A percentile compares a stretch with the other conserved stretches of the same genome.
phyloP scores from a whole-genome alignment of 2,113 vertebrate species.

The Istiophorus platypterus region DNA sequence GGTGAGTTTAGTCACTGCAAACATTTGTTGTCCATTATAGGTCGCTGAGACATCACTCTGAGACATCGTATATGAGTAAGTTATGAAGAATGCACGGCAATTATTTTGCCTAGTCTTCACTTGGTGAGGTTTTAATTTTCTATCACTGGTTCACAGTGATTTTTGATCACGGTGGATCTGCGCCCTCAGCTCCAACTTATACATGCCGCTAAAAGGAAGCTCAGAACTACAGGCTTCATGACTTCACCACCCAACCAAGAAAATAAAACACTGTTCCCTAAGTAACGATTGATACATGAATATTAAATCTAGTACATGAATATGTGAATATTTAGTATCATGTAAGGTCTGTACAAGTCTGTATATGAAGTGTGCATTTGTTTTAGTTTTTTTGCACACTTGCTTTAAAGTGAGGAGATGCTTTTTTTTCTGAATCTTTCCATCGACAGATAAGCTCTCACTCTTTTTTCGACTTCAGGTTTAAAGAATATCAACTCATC shows the following conservation, averaged over 20 bases:
- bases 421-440: not conserved
- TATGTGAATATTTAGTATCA: not conserved
- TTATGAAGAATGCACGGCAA: conserved; percentile 9
- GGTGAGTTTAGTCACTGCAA: conserved; percentile 84
- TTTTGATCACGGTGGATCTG: not conserved
- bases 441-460: not conserved
- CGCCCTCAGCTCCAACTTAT: conserved; percentile 1
- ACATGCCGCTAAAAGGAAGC: not conserved
- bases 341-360: not conserved
- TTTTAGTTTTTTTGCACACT: not conserved
- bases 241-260: not conserved
- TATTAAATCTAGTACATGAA: not conserved
- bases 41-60: not conserved
- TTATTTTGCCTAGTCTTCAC: conserved; percentile 13
- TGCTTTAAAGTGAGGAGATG: not conserved
- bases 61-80: not conserved
- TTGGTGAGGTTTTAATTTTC: conserved; percentile 16
- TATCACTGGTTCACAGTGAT: conserved; percentile 22
- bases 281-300: not conserved
- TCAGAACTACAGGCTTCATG: not conserved
- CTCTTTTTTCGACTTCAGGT: not conserved
- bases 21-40: conserved; percentile 20
- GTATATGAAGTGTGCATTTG: not conserved
- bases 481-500: not conserved
- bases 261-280: not conserved